Evolutionary conservation across 1,140 invertebrate genomes (phyloP), one percentile per base, ranked within the genome.

Genomic region (Anagrus nilaparvatae): DNA sequence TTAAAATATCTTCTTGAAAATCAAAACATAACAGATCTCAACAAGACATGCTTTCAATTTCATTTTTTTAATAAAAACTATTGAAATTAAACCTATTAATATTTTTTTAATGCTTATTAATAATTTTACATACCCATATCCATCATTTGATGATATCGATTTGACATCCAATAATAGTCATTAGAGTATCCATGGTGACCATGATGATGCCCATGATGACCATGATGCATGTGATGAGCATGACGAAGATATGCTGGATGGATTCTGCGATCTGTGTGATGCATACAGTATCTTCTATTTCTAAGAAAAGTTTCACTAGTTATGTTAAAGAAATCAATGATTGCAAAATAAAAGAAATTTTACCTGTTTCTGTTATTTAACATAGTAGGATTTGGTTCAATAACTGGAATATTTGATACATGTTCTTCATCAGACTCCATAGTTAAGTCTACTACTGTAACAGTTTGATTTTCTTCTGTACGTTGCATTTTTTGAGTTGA

Each of bases 381-480:
- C n/a, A n/a, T n/a, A n/a, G 24, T 19, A 4, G 43, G 29, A 43
- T 42, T 33, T 24, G 19, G 9, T 34, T 25, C 25, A 40, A 28
- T 36, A 23, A 37, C 23, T 40, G 57, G 33, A 40, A 52, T 50
- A 23, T 49, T 20, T 20, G 52, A 50, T 14, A 50, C 43, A 45
- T 60, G 56, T 43, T 73, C 72, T 59, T 78, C 76, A 58, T 79
- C 77, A 49, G 77, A 77, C 40, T 78, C 78, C 49, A 73, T 70
- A 19, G 78, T 81, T 43, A 81, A 60, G 64, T 82, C 78, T 32
- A 82, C 77, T 12, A 80, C 61, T 32, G 68, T 67, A 14, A 77
- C 74, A 34, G 72, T 56, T 42, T 55, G 58, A 52, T 52, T 57
- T 50, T 51, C 49, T 40, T 46, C 36, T 44, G 49, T 40, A 51